Percentiles rank a stretch among this genome's conserved stretches.
Conservation (phyloP, 2,797 vertebrate species). For the Lacerta viridis region DNA sequence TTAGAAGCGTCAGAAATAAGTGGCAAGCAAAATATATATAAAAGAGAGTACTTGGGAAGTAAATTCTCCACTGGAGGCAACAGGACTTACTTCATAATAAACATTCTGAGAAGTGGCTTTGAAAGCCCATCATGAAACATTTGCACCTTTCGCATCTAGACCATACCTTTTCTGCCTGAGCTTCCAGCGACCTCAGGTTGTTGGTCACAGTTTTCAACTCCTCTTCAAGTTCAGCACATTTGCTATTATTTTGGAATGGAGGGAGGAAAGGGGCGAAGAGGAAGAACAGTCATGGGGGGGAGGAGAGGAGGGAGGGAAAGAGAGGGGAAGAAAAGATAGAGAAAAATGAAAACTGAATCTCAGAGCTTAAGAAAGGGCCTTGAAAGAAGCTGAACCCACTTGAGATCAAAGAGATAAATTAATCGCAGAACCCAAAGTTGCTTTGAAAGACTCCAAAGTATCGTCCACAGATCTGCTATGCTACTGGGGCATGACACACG, state of each 20-base stretch:
- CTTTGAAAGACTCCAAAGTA: constrained; percentile 23
- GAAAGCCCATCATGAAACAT: neutral
- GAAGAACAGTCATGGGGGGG: constrained; percentile 63
- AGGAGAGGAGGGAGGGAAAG: constrained; percentile 74
- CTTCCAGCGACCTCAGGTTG: constrained; percentile 99
- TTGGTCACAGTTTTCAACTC: constrained; percentile 99
- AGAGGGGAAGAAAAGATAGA: constrained; percentile 75
- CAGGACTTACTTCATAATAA: neutral
- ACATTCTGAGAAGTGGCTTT: neutral
- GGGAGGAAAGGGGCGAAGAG: constrained; percentile 78
- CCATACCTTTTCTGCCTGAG: constrained; percentile 99
- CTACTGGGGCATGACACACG: neutral
- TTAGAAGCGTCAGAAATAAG: neutral
- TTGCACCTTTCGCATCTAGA: constrained; percentile 48
- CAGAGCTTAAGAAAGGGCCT: constrained; percentile 76
- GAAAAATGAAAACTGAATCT: constrained; percentile 81
- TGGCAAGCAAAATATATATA: too few species aligned
- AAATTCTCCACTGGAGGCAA: too few species aligned
- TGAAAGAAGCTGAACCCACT: constrained; percentile 83
- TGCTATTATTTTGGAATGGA: constrained; percentile 92
- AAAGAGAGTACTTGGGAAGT: neutral
- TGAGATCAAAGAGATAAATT: constrained; percentile 43
- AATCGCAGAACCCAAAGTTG: neutral
- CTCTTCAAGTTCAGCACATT: constrained; percentile 99
- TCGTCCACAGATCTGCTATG: too few species aligned